These are phyloP conservation scores for Crossaster papposus DNA, from an alignment of 53 echinoderm and acorn worm species.

Conservation along the genomic window DNA sequence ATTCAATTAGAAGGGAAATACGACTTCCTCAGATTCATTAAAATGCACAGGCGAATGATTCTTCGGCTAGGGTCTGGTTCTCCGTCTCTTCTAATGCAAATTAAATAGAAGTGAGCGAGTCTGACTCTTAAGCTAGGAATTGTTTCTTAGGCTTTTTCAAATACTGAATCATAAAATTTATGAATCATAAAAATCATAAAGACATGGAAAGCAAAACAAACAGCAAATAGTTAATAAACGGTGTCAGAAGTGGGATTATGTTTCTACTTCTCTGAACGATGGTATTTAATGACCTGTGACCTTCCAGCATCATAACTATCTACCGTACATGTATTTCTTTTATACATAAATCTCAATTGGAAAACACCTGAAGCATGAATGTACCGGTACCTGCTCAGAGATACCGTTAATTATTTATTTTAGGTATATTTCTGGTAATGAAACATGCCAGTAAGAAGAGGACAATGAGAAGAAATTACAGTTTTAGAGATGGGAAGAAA, in stretches of 20 bases:
- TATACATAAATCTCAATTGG: background rate
- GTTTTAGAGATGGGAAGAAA: too few relatives aligned
- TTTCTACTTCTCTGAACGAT: background rate
- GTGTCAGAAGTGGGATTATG: background rate
- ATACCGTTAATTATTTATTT: background rate
- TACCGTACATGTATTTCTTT: background rate
- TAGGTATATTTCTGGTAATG: too few relatives aligned
- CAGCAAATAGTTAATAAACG: background rate
- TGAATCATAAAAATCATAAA: background rate
- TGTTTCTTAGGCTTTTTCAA: background rate
- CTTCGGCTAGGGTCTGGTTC: background rate
- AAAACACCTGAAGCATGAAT: background rate
- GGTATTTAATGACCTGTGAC: background rate
- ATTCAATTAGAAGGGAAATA: slow-evolving; percentile 55
- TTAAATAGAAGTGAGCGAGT: background rate
- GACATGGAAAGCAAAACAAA: background rate
- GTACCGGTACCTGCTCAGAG: background rate
- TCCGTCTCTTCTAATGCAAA: background rate
- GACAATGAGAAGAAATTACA: too few relatives aligned
- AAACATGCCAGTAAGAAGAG: too few relatives aligned
- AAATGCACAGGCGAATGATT: slow-evolving; percentile 26
- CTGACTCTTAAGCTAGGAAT: background rate
- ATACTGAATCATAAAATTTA: background rate
- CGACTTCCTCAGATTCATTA: slow-evolving; percentile 47
- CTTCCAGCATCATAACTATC: background rate